Evolutionary conservation across 37 sponge, comb jelly and placozoan genomes (phyloP).

Genomic region (Geodia barretti): DNA sequence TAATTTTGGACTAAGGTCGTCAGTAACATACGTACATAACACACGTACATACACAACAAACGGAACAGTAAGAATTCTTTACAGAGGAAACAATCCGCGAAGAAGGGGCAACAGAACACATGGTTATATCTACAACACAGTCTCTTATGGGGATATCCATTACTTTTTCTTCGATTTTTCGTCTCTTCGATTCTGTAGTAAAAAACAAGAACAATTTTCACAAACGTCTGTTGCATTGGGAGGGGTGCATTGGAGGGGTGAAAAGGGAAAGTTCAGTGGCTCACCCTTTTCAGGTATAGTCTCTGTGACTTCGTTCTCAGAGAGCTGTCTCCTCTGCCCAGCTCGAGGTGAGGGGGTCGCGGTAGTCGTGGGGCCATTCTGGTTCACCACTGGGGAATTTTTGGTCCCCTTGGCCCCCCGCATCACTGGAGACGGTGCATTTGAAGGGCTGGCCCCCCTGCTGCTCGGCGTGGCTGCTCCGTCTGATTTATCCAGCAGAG

Average conservation of each 20-base stretch:
- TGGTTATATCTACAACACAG: background rate
- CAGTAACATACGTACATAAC: background rate
- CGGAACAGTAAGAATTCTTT: too few relatives aligned
- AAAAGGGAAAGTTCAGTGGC: background rate
- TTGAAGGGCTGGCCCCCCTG: background rate
- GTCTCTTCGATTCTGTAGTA: conserved; percentile 31
- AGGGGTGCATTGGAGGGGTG: background rate
- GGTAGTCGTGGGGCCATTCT: conserved; percentile 19
- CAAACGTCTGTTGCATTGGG: too few relatives aligned
- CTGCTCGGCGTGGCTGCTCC: background rate
- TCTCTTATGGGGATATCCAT: background rate
- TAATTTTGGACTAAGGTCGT: background rate
- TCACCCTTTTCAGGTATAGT: conserved; percentile 15
- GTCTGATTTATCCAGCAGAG: background rate
- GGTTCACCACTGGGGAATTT: background rate
- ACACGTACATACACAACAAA: too few relatives aligned
- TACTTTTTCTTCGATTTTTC: conserved; percentile 45
- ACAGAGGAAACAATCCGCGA: background rate
- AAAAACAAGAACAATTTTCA: background rate
- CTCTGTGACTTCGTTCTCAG: conserved; percentile 17
- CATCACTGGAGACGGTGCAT: background rate
- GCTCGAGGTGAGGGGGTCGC: conserved; percentile 13
- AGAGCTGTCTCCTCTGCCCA: conserved; percentile 16
- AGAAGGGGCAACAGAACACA: background rate
- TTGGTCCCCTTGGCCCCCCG: background rate